Base-by-base conservation (phyloP, 2,797 vertebrate genomes). In the Gymnothorax javanicus region DNA sequence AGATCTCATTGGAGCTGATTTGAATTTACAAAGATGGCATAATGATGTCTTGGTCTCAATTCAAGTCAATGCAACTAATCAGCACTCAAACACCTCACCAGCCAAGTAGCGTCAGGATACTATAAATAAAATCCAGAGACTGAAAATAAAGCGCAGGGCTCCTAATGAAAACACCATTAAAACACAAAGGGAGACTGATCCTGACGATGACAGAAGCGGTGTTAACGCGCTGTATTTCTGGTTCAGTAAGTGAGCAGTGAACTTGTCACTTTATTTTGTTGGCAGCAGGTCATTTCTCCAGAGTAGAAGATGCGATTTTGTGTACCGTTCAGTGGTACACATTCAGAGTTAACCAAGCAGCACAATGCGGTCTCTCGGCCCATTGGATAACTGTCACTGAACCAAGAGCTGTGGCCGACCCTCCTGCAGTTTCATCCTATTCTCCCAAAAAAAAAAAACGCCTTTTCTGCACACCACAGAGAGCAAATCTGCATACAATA, bases 291-390 rank as follows among this genome's bases (percentile, higher is more conserved):
- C 75, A 7, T 54, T 79, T 2, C 5, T 23, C 15, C 2, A 23
- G 75, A 52, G 50, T 50, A 54, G 75, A 54, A 54, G 43, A 54
- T 17, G 20, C 7, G 73, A 1, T 33, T 7, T 52, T 17, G 73
- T 52, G 73, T 52, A 7, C 43, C 75, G 43, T 75, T 75, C 75
- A 79, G 75, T 54, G 6, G 33, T 52, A 79, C 50, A 23, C 75
- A 79, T 54, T 54, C 43, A 79, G 75, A 52, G 75, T 54, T 79
- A 79, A 79, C 75, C 75, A 79, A 54, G 75, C 75, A 79, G 75
- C 6, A 11, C 75, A 9, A 54, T 17, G 3, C 20, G 25, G 71
- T 75, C 71, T 79, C 75, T 54, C 50, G 43, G 33, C 75, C 15
- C 43, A 79, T 50, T 79, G 75, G 75, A 54, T 79, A 50, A 54